phyloP scores from a whole-genome alignment of 1,140 invertebrate species.

The Saccostrea glomerata region DNA sequence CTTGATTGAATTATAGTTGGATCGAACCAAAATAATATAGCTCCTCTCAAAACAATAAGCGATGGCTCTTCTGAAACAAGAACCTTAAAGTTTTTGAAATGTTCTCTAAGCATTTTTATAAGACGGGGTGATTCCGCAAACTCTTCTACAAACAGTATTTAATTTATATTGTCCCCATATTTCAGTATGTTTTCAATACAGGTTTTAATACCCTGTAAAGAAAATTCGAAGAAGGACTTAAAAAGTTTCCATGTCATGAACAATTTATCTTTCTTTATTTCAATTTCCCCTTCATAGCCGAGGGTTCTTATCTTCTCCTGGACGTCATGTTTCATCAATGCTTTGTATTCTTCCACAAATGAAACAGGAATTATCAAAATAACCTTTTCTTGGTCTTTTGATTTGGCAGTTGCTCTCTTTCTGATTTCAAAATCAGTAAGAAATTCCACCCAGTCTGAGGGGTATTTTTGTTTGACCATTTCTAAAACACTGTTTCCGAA shows the following conservation, averaged over 20 bases:
- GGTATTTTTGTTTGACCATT: background rate
- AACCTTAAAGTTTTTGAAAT: constrained; percentile 18
- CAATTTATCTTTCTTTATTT: constrained; percentile 41
- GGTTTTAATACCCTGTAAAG: background rate
- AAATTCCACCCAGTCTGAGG: constrained; percentile 29
- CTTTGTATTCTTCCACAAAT: constrained; percentile 27
- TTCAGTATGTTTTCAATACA: background rate
- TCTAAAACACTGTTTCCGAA: constrained; percentile 30
- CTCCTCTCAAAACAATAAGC: constrained; percentile 43
- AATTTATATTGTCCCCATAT: background rate
- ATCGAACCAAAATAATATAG: constrained; percentile 45
- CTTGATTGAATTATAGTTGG: constrained; percentile 34
- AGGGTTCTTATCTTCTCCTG: background rate
- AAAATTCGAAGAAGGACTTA: constrained; percentile 12
- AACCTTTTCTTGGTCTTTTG: background rate
- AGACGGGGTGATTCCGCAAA: constrained; percentile 35
- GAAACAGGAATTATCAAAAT: constrained; percentile 16
- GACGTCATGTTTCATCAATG: background rate
- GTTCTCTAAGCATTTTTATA: background rate
- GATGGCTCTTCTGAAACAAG: constrained; percentile 33
- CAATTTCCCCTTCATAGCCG: background rate
- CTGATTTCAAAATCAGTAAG: constrained; percentile 34
- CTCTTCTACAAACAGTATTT: constrained; percentile 43
- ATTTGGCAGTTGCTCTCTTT: constrained; percentile 4
- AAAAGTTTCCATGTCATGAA: background rate